phyloP scores from a whole-genome alignment of 35 echinoderm and acorn worm genomes.

The Lytechinus pictus region DNA sequence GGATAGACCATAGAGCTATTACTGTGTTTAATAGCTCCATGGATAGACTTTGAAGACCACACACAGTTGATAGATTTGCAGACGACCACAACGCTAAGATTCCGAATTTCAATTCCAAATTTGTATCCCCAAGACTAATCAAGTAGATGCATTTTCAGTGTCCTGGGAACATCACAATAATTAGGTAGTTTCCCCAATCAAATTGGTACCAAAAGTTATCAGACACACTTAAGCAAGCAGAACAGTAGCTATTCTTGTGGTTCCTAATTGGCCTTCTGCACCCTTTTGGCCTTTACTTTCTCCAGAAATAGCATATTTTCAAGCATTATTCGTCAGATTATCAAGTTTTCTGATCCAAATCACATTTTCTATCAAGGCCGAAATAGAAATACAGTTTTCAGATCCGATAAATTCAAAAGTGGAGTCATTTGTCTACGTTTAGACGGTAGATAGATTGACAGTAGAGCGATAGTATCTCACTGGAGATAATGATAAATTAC shows the following conservation, averaged over 20 bases:
- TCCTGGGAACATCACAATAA: conserved; percentile 32
- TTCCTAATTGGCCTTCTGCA: conserved; percentile 44
- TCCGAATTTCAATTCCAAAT: conserved; percentile 38
- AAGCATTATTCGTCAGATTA: background rate
- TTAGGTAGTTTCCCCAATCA: conserved; percentile 30
- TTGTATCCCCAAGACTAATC: background rate
- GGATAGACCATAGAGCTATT: background rate
- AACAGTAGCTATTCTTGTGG: conserved; percentile 15
- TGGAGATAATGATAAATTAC: no score
- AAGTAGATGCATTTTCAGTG: conserved; percentile 9
- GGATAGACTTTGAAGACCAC: conserved; percentile 29
- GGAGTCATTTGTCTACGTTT: no score
- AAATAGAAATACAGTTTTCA: background rate
- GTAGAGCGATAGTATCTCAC: no score
- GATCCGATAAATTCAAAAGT: no score
- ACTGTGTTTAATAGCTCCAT: no score
- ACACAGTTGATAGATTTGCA: conserved; percentile 55
- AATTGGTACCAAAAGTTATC: background rate
- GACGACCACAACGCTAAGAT: conserved; percentile 24
- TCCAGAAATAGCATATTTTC: background rate
- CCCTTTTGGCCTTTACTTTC: conserved; percentile 16
- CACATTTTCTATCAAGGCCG: background rate
- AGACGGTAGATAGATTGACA: no score
- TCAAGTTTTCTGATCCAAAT: background rate
- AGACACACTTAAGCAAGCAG: background rate